Evolutionary conservation across 2,888 invertebrate genomes (phyloP).

Genomic region (Latheticus oryzae): DNA sequence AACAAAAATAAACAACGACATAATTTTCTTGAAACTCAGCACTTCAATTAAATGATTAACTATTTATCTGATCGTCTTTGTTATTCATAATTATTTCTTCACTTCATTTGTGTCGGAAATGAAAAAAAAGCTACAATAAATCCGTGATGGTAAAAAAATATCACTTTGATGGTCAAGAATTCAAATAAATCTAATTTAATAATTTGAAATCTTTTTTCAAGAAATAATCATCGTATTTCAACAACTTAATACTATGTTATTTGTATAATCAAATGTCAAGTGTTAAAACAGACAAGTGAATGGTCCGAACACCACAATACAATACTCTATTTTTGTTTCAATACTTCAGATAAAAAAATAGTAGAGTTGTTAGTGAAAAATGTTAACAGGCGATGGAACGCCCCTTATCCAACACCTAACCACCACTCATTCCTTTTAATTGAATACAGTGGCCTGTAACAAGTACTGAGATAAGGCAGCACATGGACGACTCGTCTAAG

Average conservation of each 20-base stretch:
- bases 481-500: slow-evolving; percentile 32
- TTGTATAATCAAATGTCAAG: slow-evolving; percentile 59
- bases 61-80: slow-evolving; percentile 40
- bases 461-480: slow-evolving; percentile 49
- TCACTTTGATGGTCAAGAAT: slow-evolving; percentile 23
- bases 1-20: slow-evolving; percentile 27
- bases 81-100: slow-evolving; percentile 34
- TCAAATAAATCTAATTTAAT: slow-evolving; percentile 48
- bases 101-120: slow-evolving; percentile 36
- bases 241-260: slow-evolving; percentile 58
- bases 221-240: slow-evolving; percentile 48
- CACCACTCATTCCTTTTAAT: slow-evolving; percentile 63
- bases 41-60: slow-evolving; percentile 43
- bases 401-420: slow-evolving; percentile 61
- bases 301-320: slow-evolving; percentile 49
- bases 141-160: slow-evolving; percentile 15
- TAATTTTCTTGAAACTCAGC: slow-evolving; percentile 34
- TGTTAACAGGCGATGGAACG: slow-evolving; percentile 58
- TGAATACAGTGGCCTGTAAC: slow-evolving; percentile 55
- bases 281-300: slow-evolving; percentile 58
- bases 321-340: slow-evolving; percentile 56
- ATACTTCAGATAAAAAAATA: slow-evolving; percentile 46
- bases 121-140: slow-evolving; percentile 33
- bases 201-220: slow-evolving; percentile 35
- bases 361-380: slow-evolving; percentile 58